Conservation (phyloP, 2,113 vertebrate genomes). For the Actenoides lindsayi region DNA sequence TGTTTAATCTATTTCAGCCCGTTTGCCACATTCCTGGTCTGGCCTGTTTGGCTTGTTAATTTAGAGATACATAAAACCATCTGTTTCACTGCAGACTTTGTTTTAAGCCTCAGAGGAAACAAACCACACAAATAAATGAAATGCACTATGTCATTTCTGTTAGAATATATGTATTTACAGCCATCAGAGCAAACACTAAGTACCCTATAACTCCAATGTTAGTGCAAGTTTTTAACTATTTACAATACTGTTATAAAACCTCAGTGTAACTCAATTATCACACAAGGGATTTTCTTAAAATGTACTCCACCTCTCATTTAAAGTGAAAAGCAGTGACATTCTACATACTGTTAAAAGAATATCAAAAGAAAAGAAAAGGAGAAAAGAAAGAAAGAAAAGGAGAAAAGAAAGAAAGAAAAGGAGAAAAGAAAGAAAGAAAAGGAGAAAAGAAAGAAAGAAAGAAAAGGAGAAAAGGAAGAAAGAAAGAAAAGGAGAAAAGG, state of each 20-base stretch:
- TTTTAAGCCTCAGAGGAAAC: conserved; percentile 63
- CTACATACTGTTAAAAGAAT: background rate
- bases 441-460: background rate
- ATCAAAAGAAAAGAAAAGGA: background rate
- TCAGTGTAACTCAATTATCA: background rate
- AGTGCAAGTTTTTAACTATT: conserved; percentile 39
- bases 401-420: too few relatives aligned
- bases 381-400: too few relatives aligned
- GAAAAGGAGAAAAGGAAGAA: background rate
- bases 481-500: background rate
- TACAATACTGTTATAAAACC: conserved; percentile 6
- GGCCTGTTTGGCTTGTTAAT: conserved; percentile 57
- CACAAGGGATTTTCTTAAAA: background rate
- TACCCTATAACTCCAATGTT: background rate
- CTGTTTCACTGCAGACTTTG: conserved; percentile 61
- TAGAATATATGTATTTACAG: conserved; percentile 36
- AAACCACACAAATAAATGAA: conserved; percentile 61
- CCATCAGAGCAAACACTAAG: background rate
- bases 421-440: too few relatives aligned
- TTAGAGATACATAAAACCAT: conserved; percentile 60
- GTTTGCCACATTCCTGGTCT: conserved; percentile 46
- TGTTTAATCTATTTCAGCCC: conserved; percentile 53
- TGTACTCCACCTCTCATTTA: conserved; percentile 19
- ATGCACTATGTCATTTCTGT: conserved; percentile 45
- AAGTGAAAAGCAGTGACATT: background rate